Evolutionary conservation across 2,888 invertebrate genomes (phyloP), one percentile per base, ranked within the genome.

Genomic region (Plebejus argus): DNA sequence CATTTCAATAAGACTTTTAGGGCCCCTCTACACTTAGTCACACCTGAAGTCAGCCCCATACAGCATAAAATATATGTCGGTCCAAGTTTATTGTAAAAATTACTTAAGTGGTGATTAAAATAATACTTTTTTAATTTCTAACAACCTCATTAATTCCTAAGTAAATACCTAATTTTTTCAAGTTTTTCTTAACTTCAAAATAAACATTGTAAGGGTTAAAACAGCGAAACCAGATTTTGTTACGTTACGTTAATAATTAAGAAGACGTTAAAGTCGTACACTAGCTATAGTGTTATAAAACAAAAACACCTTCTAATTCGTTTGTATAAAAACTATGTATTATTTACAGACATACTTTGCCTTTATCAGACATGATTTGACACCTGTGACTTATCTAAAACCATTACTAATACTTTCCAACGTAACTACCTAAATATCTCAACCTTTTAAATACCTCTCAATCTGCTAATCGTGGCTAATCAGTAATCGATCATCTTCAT

Each of bases 391-490:
- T 7, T 39, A 39, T 39, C 39, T 10, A 39, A 39, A 39, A 39
- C 10, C 39, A 39, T 39, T 39, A 39, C 1, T 10, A 39, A 39
- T 10, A 10, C 39, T 2, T 1, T 39, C 8, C 2, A 10, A 39
- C 6, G 18, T 53, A 53, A 18, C 18, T 53, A 53, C 18, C 15
- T 49, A 49, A 15, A 49, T 15, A 49, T 15, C 8, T 45, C 45
- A 45, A 45, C 45, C 45, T 45, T 93, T 45, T 56, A 56, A 56
- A 56, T 56, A 56, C 28, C 72, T 49, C 56, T 77, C 74, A 23
- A 74, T n/a, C n/a, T n/a, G n/a, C n/a, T n/a, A n/a, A n/a, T n/a
- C n/a, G n/a, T n/a, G n/a, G n/a, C n/a, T n/a, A n/a, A n/a, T n/a
- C n/a, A n/a, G n/a, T n/a, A n/a, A n/a, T n/a, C n/a, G n/a, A n/a